Evolutionary conservation across 2,797 vertebrate species (phyloP), one percentile per base, ranked within the genome.

Genomic region (Botia kubotai): DNA sequence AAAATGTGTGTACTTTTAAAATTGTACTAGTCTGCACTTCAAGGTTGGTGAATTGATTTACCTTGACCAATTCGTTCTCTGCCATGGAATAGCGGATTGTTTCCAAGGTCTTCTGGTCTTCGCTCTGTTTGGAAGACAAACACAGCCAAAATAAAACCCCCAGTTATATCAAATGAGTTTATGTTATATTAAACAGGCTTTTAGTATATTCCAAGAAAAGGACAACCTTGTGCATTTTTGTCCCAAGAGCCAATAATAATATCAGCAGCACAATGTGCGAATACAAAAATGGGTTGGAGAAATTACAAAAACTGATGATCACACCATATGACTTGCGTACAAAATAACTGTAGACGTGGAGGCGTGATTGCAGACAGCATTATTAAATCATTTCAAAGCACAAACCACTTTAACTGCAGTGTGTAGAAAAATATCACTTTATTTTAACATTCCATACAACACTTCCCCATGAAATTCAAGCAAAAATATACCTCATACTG

Each of bases 361-460:
- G 36, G 29, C n/a, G 17, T 58, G n/a, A 21, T 19, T 58, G n/a
- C 55, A 58, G 19, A 17, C 16, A 29, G 10, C 33, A 76, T 7
- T 50, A 57, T 70, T 12, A 14, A 66, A 65, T 19, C n/a, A 63
- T 29, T 62, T 57, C 53, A 23, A 58, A 63, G 7, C n/a, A 36
- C 57, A 66, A 66, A 67, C 71, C 58, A 82, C 70, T 62, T 39
- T 48, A 72, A 52, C 57, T 43, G 21, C 77, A 65, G 90, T 94
- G 94, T 94, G 90, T 96, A 97, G 92, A 98, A 98, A 99, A 98
- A 99, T 97, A 99, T 94, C 86, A 93, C 95, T 91, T 95, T 97
- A 95, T 96, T 96, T 94, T 96, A 96, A 97, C 95, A 96, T 98
- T 97, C 95, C 94, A 94, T 92, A 96, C 95, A 96, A 92, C 95